Conservation (phyloP, 2,113 vertebrate genomes). For the Ursus arctos region DNA sequence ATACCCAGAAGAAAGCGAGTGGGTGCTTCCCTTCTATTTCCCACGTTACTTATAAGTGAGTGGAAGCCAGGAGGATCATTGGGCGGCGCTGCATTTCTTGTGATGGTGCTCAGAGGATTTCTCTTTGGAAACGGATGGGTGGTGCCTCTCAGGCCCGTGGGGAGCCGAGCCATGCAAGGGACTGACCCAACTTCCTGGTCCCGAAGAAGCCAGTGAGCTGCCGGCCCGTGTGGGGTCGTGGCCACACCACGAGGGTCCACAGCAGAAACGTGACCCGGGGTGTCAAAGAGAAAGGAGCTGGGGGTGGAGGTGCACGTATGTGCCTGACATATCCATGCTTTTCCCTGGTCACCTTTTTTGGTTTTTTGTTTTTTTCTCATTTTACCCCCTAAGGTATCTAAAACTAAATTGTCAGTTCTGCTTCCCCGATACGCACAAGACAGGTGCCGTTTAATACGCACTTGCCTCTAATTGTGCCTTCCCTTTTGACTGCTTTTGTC, state of each 20-base stretch:
- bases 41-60: not conserved
- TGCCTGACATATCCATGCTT: not conserved
- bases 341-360: not conserved
- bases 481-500: not conserved
- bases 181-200: rapidly evolving
- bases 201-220: not conserved
- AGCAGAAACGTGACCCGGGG: not conserved
- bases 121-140: not conserved
- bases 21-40: not conserved
- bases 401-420: not conserved
- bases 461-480: rapidly evolving
- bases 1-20: not conserved
- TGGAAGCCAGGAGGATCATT: not conserved
- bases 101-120: not conserved
- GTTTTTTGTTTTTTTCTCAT: not conserved
- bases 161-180: not conserved
- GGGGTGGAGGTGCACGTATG: rapidly evolving
- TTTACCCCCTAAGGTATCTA: slow-evolving; percentile 23
- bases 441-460: not conserved
- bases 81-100: not conserved
- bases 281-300: not conserved
- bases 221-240: rapidly evolving
- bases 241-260: not conserved
- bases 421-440: not conserved
- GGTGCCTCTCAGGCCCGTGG: not conserved